Conservation (phyloP, 2,888 invertebrate genomes). For the Synergus itoensis region DNA sequence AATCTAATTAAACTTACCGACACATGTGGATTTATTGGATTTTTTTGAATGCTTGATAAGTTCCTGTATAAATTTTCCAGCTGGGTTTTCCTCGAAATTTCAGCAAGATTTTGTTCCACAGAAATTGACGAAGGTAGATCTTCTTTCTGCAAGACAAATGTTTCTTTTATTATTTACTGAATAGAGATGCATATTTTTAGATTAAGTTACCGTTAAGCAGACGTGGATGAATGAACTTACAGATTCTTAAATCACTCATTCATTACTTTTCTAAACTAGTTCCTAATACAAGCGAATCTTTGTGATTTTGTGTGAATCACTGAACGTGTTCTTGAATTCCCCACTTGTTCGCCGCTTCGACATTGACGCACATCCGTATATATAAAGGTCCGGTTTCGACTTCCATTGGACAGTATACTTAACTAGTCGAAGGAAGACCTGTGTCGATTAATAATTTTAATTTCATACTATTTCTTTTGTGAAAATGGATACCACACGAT, state of each 20-base stretch:
- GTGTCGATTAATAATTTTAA: constrained; percentile 7
- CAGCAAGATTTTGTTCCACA: neutral
- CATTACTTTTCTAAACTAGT: constrained; percentile 11
- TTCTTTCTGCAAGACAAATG: neutral
- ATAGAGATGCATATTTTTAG: constrained; percentile 25
- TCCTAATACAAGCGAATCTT: constrained; percentile 15
- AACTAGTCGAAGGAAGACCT: constrained; percentile 1
- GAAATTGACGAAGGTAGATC: constrained; percentile 10
- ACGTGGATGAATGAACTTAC: neutral
- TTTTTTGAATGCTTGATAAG: neutral
- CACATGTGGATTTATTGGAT: neutral
- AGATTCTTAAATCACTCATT: constrained; percentile 7
- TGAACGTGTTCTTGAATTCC: constrained; percentile 35
- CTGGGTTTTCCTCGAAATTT: constrained; percentile 10
- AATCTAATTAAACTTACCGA: neutral
- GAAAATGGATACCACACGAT: constrained; percentile 10
- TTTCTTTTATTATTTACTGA: neutral
- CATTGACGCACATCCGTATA: constrained; percentile 28
- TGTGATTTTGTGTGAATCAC: constrained; percentile 26
- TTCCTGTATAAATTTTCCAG: neutral
- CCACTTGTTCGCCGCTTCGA: constrained; percentile 17
- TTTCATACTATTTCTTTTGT: neutral
- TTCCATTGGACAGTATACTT: constrained; percentile 25
- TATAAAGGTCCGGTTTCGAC: constrained; percentile 29
- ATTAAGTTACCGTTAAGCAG: constrained; percentile 22